Evolutionary conservation across 2,888 invertebrate species (phyloP), one percentile per base, ranked within the genome.

Genomic region (Sesia bembeciformis): DNA sequence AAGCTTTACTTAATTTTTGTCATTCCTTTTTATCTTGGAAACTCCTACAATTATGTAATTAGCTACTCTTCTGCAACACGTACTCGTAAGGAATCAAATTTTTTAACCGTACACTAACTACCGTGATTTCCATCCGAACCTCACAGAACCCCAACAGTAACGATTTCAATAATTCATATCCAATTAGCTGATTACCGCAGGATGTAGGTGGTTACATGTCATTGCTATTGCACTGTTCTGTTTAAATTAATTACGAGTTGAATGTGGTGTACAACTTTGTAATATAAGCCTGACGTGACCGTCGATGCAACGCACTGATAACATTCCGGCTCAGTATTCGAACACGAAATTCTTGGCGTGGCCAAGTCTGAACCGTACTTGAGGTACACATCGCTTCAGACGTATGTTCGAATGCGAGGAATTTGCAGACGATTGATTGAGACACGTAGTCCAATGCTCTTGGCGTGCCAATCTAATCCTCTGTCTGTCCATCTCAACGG

Each of bases 291-390:
- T 67, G 79, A 76, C 81, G 74, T 78, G 75, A 76, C 76, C 71
- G 65, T 67, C 72, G 87, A 88, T 87, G 80, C 78, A 71, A 78
- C 78, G 78, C 75, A 72, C 79, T 69, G 88, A 87, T 87, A 85
- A 84, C 85, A 88, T 88, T 84, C 88, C 87, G 71, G 76, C 76
- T 75, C 78, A 75, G 81, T 80, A 76, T 79, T 78, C 77, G 81
- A 81, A 80, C 82, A 80, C 76, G 78, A 78, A 84, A 86, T 87
- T 81, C 87, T 81, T 81, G 80, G 75, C 79, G 78, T 74, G 74
- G 75, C 76, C 78, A 72, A 72, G 71, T 70, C 72, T 68, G 76
- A 73, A 68, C 77, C 75, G 72, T 74, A 75, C 77, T 81, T 75
- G 79, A 81, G 74, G 76, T 70, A 72, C 66, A 66, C 65, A 72